phyloP scores from a whole-genome alignment of 2,888 invertebrate genomes.

The Mayetiola destructor region DNA sequence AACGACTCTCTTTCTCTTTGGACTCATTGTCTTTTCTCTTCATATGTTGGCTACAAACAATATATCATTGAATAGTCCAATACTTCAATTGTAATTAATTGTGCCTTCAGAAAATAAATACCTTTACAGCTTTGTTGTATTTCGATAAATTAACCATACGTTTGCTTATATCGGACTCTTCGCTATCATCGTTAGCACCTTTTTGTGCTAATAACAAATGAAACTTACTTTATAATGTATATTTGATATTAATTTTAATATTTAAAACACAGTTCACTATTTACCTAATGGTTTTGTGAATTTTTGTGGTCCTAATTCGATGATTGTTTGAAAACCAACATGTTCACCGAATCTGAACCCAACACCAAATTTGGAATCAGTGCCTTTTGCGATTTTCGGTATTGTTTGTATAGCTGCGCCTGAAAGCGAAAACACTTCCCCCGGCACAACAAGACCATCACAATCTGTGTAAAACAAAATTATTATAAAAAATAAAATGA shows the following conservation, averaged over 20 bases:
- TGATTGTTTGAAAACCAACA: slow-evolving; percentile 62
- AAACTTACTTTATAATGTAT: neutral
- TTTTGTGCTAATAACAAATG: slow-evolving; percentile 14
- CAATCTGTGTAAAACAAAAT: neutral
- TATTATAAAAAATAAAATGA: too few relatives aligned
- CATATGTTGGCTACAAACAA: too few relatives aligned
- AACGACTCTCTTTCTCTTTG: too few relatives aligned
- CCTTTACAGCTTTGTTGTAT: slow-evolving; percentile 17
- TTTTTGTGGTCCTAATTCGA: slow-evolving; percentile 65
- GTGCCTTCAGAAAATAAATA: neutral
- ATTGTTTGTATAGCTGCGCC: slow-evolving; percentile 72
- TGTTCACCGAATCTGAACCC: slow-evolving; percentile 69
- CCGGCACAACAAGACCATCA: slow-evolving; percentile 46
- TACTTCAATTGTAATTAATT: too few relatives aligned
- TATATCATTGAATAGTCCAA: too few relatives aligned
- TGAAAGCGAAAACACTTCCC: slow-evolving; percentile 62
- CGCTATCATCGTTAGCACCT: slow-evolving; percentile 16
- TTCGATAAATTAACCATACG: slow-evolving; percentile 28
- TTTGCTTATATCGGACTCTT: slow-evolving; percentile 24
- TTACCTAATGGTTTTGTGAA: slow-evolving; percentile 52
- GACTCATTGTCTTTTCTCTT: too few relatives aligned
- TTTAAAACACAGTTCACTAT: slow-evolving; percentile 15
- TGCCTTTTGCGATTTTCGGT: slow-evolving; percentile 72
- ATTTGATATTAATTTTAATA: slow-evolving; percentile 20
- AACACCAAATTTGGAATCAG: slow-evolving; percentile 63